Percentiles rank a stretch among this genome's conserved stretches.
These are phyloP conservation scores for Drosophila guanche DNA, from an alignment of 1,140 invertebrate genomes.

Conservation along the genomic window DNA sequence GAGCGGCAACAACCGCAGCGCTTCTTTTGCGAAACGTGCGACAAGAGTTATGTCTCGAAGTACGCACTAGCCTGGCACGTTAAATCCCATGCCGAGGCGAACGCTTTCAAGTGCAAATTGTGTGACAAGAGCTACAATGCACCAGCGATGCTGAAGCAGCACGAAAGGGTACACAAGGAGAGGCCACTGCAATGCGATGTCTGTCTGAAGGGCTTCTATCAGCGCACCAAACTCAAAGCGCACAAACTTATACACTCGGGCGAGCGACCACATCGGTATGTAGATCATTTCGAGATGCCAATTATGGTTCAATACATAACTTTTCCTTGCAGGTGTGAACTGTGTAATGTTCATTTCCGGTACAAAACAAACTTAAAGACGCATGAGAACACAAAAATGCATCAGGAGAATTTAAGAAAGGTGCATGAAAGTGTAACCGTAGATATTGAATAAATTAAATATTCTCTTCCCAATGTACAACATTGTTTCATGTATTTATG, in stretches of 20 bases:
- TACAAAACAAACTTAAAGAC: slow-evolving; percentile 64
- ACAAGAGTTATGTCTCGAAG: slow-evolving; percentile 62
- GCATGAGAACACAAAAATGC: slow-evolving; percentile 60
- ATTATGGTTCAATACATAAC: no score
- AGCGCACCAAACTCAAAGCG: slow-evolving; percentile 42
- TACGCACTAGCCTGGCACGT: slow-evolving; percentile 53
- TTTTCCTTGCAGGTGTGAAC: slow-evolving; percentile 43
- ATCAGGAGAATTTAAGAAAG: slow-evolving; percentile 47
- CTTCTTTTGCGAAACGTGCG: slow-evolving; percentile 42
- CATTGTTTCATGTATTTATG: slow-evolving; percentile 20
- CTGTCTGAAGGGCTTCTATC: slow-evolving; percentile 61
- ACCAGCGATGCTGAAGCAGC: slow-evolving; percentile 53
- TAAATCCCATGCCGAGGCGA: slow-evolving; percentile 45
- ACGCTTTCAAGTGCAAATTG: slow-evolving; percentile 50
- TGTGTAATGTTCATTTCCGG: slow-evolving; percentile 53
- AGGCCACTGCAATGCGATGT: slow-evolving; percentile 61
- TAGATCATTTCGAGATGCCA: neutral
- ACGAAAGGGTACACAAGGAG: slow-evolving; percentile 58
- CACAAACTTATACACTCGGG: slow-evolving; percentile 66
- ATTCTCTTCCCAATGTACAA: slow-evolving; percentile 14
- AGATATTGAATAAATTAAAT: slow-evolving; percentile 14
- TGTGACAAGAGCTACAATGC: slow-evolving; percentile 56
- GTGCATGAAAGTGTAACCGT: neutral
- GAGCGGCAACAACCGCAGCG: slow-evolving; percentile 31
- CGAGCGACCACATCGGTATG: slow-evolving; percentile 53